Conservation (phyloP, 1,140 invertebrate genomes). For the Tetramorium parvispinum region DNA sequence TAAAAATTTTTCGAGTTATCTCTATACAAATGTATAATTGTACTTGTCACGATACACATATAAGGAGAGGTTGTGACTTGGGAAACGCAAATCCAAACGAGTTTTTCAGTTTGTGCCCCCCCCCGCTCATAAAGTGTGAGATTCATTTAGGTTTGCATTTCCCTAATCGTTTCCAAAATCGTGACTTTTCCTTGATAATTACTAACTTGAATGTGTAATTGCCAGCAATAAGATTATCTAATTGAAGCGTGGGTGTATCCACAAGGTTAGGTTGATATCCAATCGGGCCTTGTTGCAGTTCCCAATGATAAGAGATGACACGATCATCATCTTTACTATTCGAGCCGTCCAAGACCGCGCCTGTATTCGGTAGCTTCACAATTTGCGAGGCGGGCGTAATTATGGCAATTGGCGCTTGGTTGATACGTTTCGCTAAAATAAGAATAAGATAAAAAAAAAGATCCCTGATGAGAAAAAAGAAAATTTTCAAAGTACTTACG, state of each 20-base stretch:
- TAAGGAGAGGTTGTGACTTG: no score
- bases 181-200: not conserved
- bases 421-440: constrained; percentile 92
- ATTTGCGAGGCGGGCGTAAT: constrained; percentile 94
- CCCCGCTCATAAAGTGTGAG: no score
- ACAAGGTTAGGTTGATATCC: constrained; percentile 93
- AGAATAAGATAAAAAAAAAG: constrained; percentile 41
- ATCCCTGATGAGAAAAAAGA: not conserved
- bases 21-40: not conserved
- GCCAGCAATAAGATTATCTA: constrained; percentile 94
- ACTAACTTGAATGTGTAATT: constrained; percentile 95
- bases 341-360: constrained; percentile 95
- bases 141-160: no score
- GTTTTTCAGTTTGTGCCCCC: no score
- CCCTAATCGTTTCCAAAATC: no score
- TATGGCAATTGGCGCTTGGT: constrained; percentile 93
- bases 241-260: constrained; percentile 93
- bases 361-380: constrained; percentile 95
- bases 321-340: constrained; percentile 92
- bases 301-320: constrained; percentile 96
- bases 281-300: constrained; percentile 94
- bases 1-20: not conserved
- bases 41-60: not conserved
- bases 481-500: constrained; percentile 85
- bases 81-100: no score